Evolutionary conservation across 1,140 invertebrate genomes (phyloP).

Genomic region (Centruroides sculpturatus): DNA sequence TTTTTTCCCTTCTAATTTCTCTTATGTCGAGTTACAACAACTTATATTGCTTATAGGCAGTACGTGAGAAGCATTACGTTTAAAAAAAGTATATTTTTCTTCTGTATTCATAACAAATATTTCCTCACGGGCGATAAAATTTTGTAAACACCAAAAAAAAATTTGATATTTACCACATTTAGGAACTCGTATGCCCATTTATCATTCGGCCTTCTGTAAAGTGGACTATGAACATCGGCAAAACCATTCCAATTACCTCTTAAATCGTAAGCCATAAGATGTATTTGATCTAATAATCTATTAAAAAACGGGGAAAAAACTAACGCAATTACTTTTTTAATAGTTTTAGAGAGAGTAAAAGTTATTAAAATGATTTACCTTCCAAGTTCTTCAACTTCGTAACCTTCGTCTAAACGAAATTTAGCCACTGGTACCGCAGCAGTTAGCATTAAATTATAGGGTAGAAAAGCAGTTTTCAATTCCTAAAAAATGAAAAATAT

Average conservation of each 20-base stretch:
- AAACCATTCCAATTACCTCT: conserved; percentile 80
- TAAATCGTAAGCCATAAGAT: conserved; percentile 84
- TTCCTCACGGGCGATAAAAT: not conserved
- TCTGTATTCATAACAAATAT: not conserved
- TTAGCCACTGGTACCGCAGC: conserved; percentile 73
- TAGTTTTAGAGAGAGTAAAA: too few species aligned
- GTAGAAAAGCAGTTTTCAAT: conserved; percentile 56
- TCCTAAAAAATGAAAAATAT: conserved; percentile 25
- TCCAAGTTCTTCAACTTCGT: conserved; percentile 74
- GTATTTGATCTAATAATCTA: conserved; percentile 51
- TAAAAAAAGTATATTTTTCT: not conserved
- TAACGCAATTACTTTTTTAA: too few species aligned
- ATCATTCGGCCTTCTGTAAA: conserved; percentile 59
- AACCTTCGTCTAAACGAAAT: conserved; percentile 67
- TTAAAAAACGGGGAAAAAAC: not conserved
- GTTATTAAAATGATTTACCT: conserved; percentile 33
- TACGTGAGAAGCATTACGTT: not conserved
- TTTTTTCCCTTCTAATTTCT: too few species aligned
- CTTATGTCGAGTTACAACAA: not conserved
- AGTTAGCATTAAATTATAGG: conserved; percentile 65
- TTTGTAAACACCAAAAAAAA: conserved; percentile 11
- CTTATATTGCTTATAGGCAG: not conserved
- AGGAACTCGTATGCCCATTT: conserved; percentile 72
- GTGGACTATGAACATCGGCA: conserved; percentile 68
- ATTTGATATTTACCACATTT: conserved; percentile 54